Evolutionary conservation across 1,140 invertebrate genomes (phyloP).

Genomic region (Brachionus calyciflorus): DNA sequence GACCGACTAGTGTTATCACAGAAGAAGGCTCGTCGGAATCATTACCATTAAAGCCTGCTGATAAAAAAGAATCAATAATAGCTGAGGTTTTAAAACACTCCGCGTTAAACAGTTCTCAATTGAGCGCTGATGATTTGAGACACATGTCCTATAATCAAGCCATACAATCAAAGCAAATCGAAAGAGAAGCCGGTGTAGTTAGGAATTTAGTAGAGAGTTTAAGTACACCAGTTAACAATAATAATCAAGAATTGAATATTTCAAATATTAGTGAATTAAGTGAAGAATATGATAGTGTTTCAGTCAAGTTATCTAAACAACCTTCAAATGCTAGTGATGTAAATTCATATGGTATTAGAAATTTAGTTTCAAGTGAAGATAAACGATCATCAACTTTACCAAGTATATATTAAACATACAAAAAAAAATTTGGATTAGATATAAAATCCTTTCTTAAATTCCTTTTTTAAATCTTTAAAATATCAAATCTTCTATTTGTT

Average conservation of each 20-base stretch:
- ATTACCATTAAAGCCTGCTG: background rate
- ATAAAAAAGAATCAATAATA: conserved; percentile 14
- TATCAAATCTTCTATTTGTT: background rate
- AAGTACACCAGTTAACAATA: background rate
- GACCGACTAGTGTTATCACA: background rate
- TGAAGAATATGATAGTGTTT: background rate
- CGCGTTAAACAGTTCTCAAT: background rate
- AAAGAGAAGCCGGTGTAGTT: background rate
- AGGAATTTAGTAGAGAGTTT: background rate
- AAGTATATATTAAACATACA: conserved; percentile 30
- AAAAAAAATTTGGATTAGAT: background rate
- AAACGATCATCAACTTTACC: conserved; percentile 17
- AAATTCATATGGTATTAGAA: background rate
- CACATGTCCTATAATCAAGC: conserved; percentile 18
- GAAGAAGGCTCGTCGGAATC: background rate
- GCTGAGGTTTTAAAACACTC: conserved; percentile 3
- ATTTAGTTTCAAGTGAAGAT: conserved; percentile 1
- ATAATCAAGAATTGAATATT: background rate
- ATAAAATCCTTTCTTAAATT: no score
- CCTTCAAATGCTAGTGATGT: background rate
- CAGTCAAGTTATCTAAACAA: background rate
- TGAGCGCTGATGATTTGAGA: background rate
- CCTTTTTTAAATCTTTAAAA: background rate
- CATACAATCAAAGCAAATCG: background rate
- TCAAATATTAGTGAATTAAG: conserved; percentile 3